Percentiles rank a stretch among this genome's conserved stretches.
Conservation (phyloP, 2,797 vertebrate genomes). For the Echiichthys vipera region DNA sequence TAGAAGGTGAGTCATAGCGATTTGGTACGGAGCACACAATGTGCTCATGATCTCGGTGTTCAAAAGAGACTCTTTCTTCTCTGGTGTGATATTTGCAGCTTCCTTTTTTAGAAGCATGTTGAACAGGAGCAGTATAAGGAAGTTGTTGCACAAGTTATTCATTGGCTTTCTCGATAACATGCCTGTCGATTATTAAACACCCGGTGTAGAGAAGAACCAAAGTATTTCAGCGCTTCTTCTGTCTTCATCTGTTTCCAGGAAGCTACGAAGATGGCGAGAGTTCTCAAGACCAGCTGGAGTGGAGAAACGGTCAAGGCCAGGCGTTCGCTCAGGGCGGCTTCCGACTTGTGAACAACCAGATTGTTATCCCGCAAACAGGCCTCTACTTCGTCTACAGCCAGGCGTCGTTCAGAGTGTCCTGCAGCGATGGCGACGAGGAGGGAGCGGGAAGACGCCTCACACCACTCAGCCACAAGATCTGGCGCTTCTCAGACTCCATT, state of each 20-base stretch:
- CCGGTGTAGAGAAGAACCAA: neutral
- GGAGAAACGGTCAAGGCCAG: conserved; percentile 72
- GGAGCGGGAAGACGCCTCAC: fast-evolving
- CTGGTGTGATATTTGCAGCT: neutral
- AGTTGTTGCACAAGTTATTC: conserved; percentile 16
- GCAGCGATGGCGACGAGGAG: conserved; percentile 11
- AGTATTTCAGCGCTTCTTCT: neutral
- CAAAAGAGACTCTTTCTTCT: neutral
- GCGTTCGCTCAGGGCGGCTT: conserved; percentile 78
- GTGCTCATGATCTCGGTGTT: conserved; percentile 8
- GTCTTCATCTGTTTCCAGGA: conserved; percentile 34
- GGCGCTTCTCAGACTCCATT: conserved; percentile 64
- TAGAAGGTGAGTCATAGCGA: conserved; percentile 79
- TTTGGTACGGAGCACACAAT: conserved; percentile 23
- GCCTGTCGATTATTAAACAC: neutral
- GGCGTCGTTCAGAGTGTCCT: conserved; percentile 79
- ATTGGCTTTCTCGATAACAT: neutral
- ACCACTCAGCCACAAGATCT: conserved; percentile 77
- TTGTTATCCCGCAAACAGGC: conserved; percentile 72
- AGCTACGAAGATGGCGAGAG: conserved; percentile 24
- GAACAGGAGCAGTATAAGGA: neutral
- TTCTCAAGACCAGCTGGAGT: conserved; percentile 32
- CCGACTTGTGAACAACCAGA: conserved; percentile 64
- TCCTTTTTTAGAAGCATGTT: neutral
- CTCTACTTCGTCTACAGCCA: conserved; percentile 88